These are phyloP conservation scores for Paedocypris micromegethes DNA, from an alignment of 2,797 vertebrate species.

Conservation along the genomic window DNA sequence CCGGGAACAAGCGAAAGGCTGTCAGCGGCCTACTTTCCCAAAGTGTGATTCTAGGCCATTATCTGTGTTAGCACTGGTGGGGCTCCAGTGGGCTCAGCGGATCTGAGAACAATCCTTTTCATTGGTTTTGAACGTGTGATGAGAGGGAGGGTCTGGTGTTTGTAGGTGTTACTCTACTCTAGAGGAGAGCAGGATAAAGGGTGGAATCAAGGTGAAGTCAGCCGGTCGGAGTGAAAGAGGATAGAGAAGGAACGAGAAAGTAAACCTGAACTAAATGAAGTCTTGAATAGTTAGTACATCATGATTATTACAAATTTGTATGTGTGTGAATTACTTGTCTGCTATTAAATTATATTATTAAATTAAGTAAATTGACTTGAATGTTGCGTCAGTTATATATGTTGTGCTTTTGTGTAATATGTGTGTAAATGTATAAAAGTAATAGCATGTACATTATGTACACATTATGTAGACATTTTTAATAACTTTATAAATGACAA, in stretches of 20 bases:
- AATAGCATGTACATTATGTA: no score
- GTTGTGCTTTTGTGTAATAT: no score
- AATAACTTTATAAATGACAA: no score
- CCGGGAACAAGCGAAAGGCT: constrained; percentile 49
- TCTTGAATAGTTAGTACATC: no score
- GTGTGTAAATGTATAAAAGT: no score
- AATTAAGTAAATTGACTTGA: no score
- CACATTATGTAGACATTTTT: no score
- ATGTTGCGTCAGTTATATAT: no score
- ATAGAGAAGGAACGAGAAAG: not conserved
- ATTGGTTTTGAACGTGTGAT: not conserved
- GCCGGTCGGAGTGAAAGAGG: not conserved
- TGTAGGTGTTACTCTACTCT: constrained; percentile 19
- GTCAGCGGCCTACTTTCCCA: constrained; percentile 70
- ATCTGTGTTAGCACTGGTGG: constrained; percentile 80
- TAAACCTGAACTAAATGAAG: not conserved
- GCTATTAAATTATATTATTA: no score
- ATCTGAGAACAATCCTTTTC: constrained; percentile 67
- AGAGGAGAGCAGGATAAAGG: constrained; percentile 7
- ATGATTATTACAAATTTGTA: no score
- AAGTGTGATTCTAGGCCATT: constrained; percentile 78
- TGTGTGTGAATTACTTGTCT: no score
- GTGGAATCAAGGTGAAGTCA: constrained; percentile 24
- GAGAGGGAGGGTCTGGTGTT: constrained; percentile 9
- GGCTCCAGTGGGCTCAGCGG: constrained; percentile 67